A percentile compares a stretch with the other conserved stretches of the same genome.
These are phyloP conservation scores for Ellobius talpinus DNA, from an alignment of 2,113 vertebrate species.

Conservation along the genomic window DNA sequence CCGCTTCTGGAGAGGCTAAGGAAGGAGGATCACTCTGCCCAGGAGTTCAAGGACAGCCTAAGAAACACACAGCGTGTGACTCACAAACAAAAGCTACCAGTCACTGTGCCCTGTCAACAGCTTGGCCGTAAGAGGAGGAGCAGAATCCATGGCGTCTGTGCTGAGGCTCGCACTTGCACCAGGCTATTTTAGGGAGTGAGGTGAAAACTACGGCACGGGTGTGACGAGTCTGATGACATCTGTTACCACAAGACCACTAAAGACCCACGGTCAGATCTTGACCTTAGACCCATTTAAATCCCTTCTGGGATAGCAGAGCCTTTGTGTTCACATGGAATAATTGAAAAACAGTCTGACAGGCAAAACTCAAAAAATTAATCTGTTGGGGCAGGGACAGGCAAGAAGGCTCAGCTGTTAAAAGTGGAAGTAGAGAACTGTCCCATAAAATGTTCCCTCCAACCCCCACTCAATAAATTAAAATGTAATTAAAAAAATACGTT, in stretches of 20 bases:
- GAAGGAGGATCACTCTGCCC: not conserved
- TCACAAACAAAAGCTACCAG: not conserved
- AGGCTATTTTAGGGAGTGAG: not conserved
- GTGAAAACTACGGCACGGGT: not conserved
- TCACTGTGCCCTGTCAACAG: not conserved
- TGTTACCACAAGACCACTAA: not conserved
- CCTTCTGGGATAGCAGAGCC: not conserved
- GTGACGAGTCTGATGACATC: accelerated
- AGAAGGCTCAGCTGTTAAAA: not conserved
- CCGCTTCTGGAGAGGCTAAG: not conserved
- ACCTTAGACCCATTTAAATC: not conserved
- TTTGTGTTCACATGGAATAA: not conserved
- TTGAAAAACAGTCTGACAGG: not conserved
- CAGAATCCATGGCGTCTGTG: accelerated
- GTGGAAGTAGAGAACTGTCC: not conserved
- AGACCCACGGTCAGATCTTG: not conserved
- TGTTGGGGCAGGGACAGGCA: not conserved
- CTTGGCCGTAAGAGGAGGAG: not conserved
- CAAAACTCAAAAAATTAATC: not conserved
- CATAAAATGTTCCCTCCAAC: not conserved
- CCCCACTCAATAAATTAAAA: not conserved
- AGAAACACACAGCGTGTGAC: not conserved
- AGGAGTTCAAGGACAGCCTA: not conserved
- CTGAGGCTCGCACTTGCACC: not conserved
- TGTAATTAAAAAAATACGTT: not conserved